A percentile compares a stretch with the other conserved stretches of the same genome.
Conservation (phyloP, 2,797 vertebrate species). For the Poecilia velifera region DNA sequence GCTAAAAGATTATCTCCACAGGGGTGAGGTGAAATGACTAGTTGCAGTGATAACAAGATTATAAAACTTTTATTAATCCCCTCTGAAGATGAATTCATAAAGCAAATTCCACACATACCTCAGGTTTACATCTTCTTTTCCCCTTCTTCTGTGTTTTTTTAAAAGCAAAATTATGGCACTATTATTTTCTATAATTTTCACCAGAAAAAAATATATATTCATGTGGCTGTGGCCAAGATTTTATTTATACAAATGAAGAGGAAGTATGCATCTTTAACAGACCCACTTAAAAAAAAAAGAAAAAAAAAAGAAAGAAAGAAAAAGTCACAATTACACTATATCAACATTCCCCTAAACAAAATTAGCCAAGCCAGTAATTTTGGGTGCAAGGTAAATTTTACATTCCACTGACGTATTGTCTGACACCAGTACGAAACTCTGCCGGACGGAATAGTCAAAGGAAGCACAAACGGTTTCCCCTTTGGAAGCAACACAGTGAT, state of each 20-base stretch:
- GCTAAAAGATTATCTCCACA: constrained; percentile 20
- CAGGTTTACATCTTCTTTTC: constrained; percentile 61
- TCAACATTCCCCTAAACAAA: constrained; percentile 69
- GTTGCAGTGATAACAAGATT: constrained; percentile 76
- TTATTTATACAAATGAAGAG: constrained; percentile 78
- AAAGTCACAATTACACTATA: constrained; percentile 73
- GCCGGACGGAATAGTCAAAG: constrained; percentile 69
- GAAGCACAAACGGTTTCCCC: constrained; percentile 75
- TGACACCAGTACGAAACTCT: constrained; percentile 64
- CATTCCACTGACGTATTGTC: constrained; percentile 71
- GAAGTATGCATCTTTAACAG: constrained; percentile 62
- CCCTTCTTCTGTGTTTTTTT: constrained; percentile 5
- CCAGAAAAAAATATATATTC: constrained; percentile 69
- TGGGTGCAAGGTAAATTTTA: constrained; percentile 69
- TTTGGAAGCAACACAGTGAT: constrained; percentile 77
- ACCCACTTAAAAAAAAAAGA: constrained; percentile 60
- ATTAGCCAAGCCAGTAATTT: constrained; percentile 57
- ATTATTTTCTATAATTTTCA: constrained; percentile 71
- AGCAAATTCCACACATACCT: constrained; percentile 76
- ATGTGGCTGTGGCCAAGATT: constrained; percentile 69
- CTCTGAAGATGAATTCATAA: constrained; percentile 74
- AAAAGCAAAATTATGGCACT: constrained; percentile 73
- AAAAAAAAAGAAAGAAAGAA: constrained; percentile 63
- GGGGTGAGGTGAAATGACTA: constrained; percentile 62
- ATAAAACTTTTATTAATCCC: constrained; percentile 80